Evolutionary conservation across 2,888 invertebrate species (phyloP).

Genomic region (Orthosia cruda): DNA sequence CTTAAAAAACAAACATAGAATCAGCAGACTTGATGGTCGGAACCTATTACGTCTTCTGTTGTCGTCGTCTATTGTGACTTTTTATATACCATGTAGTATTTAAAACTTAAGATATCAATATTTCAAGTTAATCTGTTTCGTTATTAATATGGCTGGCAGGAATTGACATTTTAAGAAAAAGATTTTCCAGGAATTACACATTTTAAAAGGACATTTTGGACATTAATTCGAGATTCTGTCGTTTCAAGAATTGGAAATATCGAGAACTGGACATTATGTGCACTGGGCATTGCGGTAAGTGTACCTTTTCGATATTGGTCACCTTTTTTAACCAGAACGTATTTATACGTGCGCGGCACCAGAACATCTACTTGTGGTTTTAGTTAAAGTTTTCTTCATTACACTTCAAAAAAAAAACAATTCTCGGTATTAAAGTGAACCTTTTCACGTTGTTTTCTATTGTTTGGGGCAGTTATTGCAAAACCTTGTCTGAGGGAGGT

Average conservation of each 20-base stretch:
- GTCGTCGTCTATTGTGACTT: not conserved
- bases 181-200: not conserved
- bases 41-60: too few species aligned
- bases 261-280: too few species aligned
- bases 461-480: slow-evolving; percentile 73
- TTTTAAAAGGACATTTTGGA: too few species aligned
- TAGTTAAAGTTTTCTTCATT: not conserved
- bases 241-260: too few species aligned
- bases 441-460: slow-evolving; percentile 1
- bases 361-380: too few species aligned
- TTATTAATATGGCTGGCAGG: too few species aligned
- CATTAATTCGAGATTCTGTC: too few species aligned
- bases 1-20: not conserved
- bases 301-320: too few species aligned
- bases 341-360: too few species aligned
- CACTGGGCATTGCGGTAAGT: too few species aligned
- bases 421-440: not conserved
- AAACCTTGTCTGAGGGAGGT: slow-evolving; percentile 76
- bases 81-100: too few species aligned
- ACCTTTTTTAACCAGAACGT: too few species aligned
- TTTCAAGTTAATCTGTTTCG: not conserved
- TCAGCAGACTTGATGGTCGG: not conserved
- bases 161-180: not conserved
- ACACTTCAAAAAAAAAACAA: not conserved
- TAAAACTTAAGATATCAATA: not conserved